phyloP scores from a whole-genome alignment of 2,797 vertebrate species.

The Pseudochaenichthys georgianus region DNA sequence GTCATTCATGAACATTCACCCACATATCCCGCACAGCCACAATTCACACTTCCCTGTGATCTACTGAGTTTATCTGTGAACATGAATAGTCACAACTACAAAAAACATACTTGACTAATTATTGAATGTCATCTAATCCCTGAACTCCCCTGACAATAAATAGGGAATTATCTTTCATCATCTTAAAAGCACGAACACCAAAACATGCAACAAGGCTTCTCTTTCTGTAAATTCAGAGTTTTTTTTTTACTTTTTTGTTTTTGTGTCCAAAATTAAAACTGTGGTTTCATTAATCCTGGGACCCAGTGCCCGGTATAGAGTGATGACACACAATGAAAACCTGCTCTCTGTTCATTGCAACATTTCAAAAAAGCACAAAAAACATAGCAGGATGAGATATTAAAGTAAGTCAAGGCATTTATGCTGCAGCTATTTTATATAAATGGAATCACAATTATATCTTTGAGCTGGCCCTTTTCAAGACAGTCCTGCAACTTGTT shows the following conservation, averaged over 20 bases:
- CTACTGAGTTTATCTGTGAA: slow-evolving; percentile 13
- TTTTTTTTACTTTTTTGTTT: slow-evolving; percentile 26
- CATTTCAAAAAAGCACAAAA: slow-evolving; percentile 32
- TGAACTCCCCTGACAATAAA: slow-evolving; percentile 21
- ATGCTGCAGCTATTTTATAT: slow-evolving; percentile 16
- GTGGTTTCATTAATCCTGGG: slow-evolving; percentile 51
- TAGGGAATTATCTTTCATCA: slow-evolving; percentile 42
- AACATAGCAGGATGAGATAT: slow-evolving; percentile 27
- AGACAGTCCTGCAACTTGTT: slow-evolving; percentile 5
- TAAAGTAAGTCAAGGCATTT: slow-evolving; percentile 9
- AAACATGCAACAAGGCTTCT: neutral
- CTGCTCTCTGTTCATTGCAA: slow-evolving; percentile 24
- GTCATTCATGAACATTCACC: slow-evolving; percentile 14
- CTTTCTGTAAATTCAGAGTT: slow-evolving; percentile 26
- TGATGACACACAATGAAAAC: slow-evolving; percentile 75
- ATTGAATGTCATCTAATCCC: slow-evolving; percentile 7
- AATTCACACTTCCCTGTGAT: slow-evolving; percentile 12
- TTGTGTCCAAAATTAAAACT: slow-evolving; percentile 55
- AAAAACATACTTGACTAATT: slow-evolving; percentile 16
- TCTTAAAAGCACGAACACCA: slow-evolving; percentile 28
- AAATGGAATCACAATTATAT: slow-evolving; percentile 14
- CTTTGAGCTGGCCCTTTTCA: neutral
- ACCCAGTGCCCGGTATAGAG: slow-evolving; percentile 60
- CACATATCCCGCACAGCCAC: slow-evolving; percentile 11
- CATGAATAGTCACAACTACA: slow-evolving; percentile 1